Evolutionary conservation across 2,113 vertebrate genomes (phyloP), one percentile per base, ranked within the genome.

Genomic region (Gymnorhina tibicen): DNA sequence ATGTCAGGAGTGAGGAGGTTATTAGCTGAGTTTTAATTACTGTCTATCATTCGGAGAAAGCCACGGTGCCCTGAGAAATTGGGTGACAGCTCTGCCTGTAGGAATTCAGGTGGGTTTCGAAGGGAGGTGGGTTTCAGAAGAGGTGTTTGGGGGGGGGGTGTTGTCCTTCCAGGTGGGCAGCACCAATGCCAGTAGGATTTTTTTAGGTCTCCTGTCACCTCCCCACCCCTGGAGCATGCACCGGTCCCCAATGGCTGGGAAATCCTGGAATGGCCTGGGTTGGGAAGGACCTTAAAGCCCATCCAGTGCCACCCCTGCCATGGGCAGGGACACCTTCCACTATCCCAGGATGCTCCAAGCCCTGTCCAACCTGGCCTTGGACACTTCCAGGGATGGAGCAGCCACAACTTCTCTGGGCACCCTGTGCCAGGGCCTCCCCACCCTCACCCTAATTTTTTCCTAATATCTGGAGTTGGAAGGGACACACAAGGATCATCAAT

Each of bases 21-120:
- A 99, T 99, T 99, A 99, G 98, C 98, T 98, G 98, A 98, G 98
- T 99, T 99, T 99, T 99, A 99, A 99, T 99, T 99, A 99, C 98
- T 99, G 99, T 99, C 99, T 98, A 99, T 99, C 99, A 99, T 98
- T 99, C 97, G 98, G 78, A 89, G 97, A 92, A 95, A 95, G 95
- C 95, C 37, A 77, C 76, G 39, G 96, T 90, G 97, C 92, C 97
- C 97, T 95, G 95, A 98, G 97, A 98, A 98, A 98, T 93, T 85
- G 97, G 97, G 97, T 97, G 96, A 94, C 93, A 94, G 94, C 79
- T 95, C 76, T 5, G 21, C 85, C 42, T 60, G 33, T 9, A 73
- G 93, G 95, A 91, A 93, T 93, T 91, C 41, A 80, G 91, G 87
- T 18, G 39, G 81, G 92, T 59, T 97, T 87, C 37, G 42, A 83